Evolutionary conservation across 2,888 invertebrate species (phyloP), one percentile per base, ranked within the genome.

Genomic region (Pammene fasciana): DNA sequence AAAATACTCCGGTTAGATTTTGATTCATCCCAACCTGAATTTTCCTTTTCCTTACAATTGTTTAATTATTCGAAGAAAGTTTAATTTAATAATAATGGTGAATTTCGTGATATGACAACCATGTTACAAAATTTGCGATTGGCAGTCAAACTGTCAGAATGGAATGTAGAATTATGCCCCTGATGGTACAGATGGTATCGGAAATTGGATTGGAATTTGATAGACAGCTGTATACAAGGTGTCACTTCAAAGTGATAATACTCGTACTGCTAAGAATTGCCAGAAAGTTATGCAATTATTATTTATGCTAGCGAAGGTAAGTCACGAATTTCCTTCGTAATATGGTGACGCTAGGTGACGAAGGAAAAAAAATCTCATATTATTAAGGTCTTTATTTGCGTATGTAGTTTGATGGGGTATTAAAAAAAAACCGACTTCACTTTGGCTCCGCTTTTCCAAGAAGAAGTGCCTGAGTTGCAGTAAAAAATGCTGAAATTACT

Each of bases 181-280:
- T 54, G 54, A n/a, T 7, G 9, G 26, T 52, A 13, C 52, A 16
- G 50, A 50, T 50, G 50, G 34, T 54, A 54, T 34, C 54, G 54
- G 54, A 54, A 54, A 54, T 54, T 54, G n/a, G 13, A 18, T 52
- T 52, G 13, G 26, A 13, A 34, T 36, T n/a, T 54, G 54, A 54
- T 34, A 54, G 54, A 34, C 54, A 54, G n/a, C n/a, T 54, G 8
- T 54, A 54, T 54, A 54, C 13, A 54, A 54, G 34, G 34, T 54
- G 54, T 54, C 54, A 54, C 34, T 34, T 34, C 34, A 10, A 1
- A 34, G 54, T 54, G n/a, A 54, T n/a, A 54, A 9, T 34, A 26
- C n/a, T 5, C 14, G 9, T 38, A 14, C 18, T 50, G 50, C 16
- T 10, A 18, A 50, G 2, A 34, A 54, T 16, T 13, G 34, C 2